phyloP scores from a whole-genome alignment of 2,888 invertebrate species.

The Ennomos erosarius region DNA sequence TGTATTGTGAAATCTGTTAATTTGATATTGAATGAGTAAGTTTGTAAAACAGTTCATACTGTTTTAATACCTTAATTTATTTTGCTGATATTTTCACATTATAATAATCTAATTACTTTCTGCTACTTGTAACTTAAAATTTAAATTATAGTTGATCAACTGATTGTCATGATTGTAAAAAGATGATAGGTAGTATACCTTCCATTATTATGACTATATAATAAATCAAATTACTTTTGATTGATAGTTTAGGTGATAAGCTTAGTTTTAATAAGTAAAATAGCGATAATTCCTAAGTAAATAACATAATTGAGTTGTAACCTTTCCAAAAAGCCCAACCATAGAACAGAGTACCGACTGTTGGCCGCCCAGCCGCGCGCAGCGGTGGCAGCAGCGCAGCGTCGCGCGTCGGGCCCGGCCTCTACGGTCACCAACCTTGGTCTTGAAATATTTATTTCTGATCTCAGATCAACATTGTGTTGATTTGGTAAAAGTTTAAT shows the following conservation, averaged over 20 bases:
- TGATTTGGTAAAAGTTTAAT: slow-evolving; percentile 82
- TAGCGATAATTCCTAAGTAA: slow-evolving; percentile 70
- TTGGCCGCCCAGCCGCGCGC: neutral
- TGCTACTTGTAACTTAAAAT: slow-evolving; percentile 58
- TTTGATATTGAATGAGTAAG: slow-evolving; percentile 42
- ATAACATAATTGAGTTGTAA: slow-evolving; percentile 51
- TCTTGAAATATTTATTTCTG: slow-evolving; percentile 66
- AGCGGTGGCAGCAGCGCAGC: slow-evolving; percentile 4
- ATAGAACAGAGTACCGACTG: slow-evolving; percentile 33
- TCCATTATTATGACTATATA: slow-evolving; percentile 75
- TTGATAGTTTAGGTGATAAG: slow-evolving; percentile 68
- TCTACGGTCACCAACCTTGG: neutral
- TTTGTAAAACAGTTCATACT: slow-evolving; percentile 38
- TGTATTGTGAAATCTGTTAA: slow-evolving; percentile 55
- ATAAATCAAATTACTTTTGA: slow-evolving; percentile 68
- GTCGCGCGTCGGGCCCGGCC: neutral
- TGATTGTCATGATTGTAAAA: slow-evolving; percentile 63
- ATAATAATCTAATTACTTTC: slow-evolving; percentile 52
- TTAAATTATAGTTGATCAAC: slow-evolving; percentile 50
- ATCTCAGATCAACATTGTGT: slow-evolving; percentile 79
- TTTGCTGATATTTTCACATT: slow-evolving; percentile 50
- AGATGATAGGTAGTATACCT: slow-evolving; percentile 64
- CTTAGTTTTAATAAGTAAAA: slow-evolving; percentile 54
- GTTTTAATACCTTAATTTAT: slow-evolving; percentile 51
- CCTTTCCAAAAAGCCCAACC: slow-evolving; percentile 38